phyloP scores from a whole-genome alignment of 1,140 invertebrate species.

The Venturia canescens region DNA sequence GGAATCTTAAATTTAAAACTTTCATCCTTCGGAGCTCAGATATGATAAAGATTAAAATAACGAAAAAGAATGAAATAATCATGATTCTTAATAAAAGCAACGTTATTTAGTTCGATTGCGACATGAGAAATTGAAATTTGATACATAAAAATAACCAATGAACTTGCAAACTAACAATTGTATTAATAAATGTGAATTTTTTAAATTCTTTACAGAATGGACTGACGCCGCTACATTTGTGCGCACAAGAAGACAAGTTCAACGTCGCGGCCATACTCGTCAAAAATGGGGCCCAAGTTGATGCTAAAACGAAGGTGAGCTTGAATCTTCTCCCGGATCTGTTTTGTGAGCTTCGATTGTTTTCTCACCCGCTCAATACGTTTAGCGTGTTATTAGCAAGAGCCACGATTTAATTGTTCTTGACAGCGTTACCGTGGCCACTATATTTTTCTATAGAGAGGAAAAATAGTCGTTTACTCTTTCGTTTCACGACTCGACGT shows the following conservation, averaged over 20 bases:
- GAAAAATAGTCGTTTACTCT: neutral
- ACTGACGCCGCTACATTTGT: constrained; percentile 93
- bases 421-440: neutral
- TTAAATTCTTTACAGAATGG: constrained; percentile 81
- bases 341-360: neutral
- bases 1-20: no score
- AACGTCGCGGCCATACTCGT: constrained; percentile 91
- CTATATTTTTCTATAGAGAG: no score
- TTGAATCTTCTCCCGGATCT: neutral
- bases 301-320: constrained; percentile 86
- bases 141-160: no score
- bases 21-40: neutral
- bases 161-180: no score
- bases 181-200: neutral
- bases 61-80: no score
- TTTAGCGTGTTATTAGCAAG: constrained; percentile 38
- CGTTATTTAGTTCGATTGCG: no score
- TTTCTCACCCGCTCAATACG: constrained; percentile 19
- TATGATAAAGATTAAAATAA: no score
- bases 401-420: constrained; percentile 41
- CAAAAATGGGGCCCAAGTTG: constrained; percentile 88
- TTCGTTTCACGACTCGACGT: neutral
- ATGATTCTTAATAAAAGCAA: no score
- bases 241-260: constrained; percentile 94
- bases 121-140: no score